These are phyloP conservation scores for Lepus timidus DNA, from an alignment of 2,113 vertebrate species.

Conservation along the genomic window DNA sequence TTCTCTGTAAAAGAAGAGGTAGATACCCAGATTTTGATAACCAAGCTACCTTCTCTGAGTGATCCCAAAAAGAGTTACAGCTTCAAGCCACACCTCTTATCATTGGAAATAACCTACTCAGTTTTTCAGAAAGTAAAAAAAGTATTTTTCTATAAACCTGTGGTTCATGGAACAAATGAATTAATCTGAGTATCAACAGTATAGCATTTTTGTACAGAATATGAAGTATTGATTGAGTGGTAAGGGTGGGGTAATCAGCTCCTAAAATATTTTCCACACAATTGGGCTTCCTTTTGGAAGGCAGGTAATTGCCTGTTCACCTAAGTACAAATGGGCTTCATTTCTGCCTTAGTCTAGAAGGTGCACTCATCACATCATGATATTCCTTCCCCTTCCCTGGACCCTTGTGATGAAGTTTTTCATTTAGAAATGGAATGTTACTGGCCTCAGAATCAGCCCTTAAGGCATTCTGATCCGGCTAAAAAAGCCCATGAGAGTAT, in stretches of 20 bases:
- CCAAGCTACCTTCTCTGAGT: background rate
- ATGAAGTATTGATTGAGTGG: background rate
- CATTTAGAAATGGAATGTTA: background rate
- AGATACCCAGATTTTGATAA: background rate
- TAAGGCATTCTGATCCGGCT: no score
- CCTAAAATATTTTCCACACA: slow-evolving; percentile 9
- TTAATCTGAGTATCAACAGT: background rate
- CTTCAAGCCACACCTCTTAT: background rate
- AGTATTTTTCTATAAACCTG: background rate
- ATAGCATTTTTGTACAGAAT: background rate
- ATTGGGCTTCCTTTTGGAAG: background rate
- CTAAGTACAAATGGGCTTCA: background rate
- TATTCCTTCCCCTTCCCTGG: background rate
- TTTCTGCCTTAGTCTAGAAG: background rate
- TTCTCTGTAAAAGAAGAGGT: background rate
- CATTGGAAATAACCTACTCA: background rate
- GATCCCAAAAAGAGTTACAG: background rate
- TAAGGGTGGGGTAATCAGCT: background rate
- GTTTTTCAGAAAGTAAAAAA: background rate
- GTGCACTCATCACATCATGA: background rate
- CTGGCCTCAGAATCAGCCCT: no score
- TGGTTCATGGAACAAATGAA: background rate
- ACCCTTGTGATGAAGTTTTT: background rate
- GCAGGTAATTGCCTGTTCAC: background rate
- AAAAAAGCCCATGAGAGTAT: no score